These are phyloP conservation scores for Drosophila tani DNA, from an alignment of 1,140 invertebrate species.

Conservation along the genomic window DNA sequence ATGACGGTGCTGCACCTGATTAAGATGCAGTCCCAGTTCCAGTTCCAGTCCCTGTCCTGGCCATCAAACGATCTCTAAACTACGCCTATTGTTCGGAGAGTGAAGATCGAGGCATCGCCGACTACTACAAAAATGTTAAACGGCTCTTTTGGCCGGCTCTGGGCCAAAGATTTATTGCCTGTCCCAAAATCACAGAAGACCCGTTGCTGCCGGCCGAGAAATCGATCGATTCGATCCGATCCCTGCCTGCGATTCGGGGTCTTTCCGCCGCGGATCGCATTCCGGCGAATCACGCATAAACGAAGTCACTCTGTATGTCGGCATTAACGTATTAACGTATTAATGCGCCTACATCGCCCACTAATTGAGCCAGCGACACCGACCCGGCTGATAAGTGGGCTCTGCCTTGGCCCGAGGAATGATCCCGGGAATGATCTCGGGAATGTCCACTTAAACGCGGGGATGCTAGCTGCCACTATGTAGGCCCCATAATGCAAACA, in stretches of 20 bases:
- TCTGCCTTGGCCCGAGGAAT: neutral
- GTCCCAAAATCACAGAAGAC: conserved; percentile 80
- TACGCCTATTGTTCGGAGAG: conserved; percentile 68
- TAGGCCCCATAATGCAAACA: conserved; percentile 83
- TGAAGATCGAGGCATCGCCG: conserved; percentile 30
- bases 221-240: conserved; percentile 23
- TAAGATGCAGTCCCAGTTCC: conserved; percentile 53
- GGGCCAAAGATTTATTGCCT: conserved; percentile 75
- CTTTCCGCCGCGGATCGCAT: conserved; percentile 39
- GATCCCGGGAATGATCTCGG: conserved; percentile 24
- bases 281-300: conserved; percentile 77
- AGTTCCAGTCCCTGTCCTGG: conserved; percentile 11
- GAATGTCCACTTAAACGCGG: conserved; percentile 31
- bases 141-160: conserved; percentile 53
- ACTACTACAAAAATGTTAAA: conserved; percentile 77
- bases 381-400: conserved; percentile 51
- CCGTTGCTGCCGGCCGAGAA: conserved; percentile 60
- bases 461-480: conserved; percentile 50
- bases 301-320: conserved; percentile 48
- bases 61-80: conserved; percentile 59
- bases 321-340: conserved; percentile 79
- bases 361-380: conserved; percentile 76
- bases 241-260: conserved; percentile 4
- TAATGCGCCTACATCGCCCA: conserved; percentile 82
- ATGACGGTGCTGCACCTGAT: conserved; percentile 68